Evolutionary conservation across 2,888 invertebrate species (phyloP), one percentile per base, ranked within the genome.

Genomic region (Caenorhabditis plicata): DNA sequence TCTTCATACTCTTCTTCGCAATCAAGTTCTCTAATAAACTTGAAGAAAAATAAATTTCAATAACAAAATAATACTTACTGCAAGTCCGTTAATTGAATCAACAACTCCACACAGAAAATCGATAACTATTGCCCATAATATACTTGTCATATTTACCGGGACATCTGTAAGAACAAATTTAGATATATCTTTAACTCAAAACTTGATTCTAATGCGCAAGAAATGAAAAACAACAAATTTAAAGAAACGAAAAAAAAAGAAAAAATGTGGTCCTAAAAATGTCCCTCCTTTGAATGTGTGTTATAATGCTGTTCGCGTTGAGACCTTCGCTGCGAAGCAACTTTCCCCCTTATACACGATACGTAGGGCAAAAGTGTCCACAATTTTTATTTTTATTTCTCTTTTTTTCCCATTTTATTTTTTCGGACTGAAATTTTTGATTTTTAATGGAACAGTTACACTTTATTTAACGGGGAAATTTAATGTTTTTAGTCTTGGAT

Each of bases 401-500:
- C 40, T 46, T 25, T 27, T 56, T 43, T 44, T 15, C 8, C 19
- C 8, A 22, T 45, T 27, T 4, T 29, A n/a, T 27, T 22, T 41
- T 42, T 42, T 43, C 31, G 35, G 11, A 2, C 26, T 8, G 22
- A 17, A 17, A 13, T 2, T 27, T 19, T 27, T 19, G 11, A 3
- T 33, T 45, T 35, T 38, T 41, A 15, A 25, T 8, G 2, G 11
- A 31, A 27, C 19, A 36, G 29, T 27, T 27, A 9, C 29, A 9
- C 8, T 27, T 7, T 27, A 9, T 36, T 36, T 19, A 13, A 4
- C 15, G 9, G 19, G 26, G n/a, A 8, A 40, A 13, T 27, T 33
- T 26, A n/a, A 35, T 2, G 9, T 23, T 48, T 54, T 57, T 39
- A 71, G 69, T 69, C 69, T 70, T 72, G 69, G 69, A 70, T 64